Evolutionary conservation across 1,140 invertebrate species (phyloP), one percentile per base, ranked within the genome.

Genomic region (Drosophila novamexicana): DNA sequence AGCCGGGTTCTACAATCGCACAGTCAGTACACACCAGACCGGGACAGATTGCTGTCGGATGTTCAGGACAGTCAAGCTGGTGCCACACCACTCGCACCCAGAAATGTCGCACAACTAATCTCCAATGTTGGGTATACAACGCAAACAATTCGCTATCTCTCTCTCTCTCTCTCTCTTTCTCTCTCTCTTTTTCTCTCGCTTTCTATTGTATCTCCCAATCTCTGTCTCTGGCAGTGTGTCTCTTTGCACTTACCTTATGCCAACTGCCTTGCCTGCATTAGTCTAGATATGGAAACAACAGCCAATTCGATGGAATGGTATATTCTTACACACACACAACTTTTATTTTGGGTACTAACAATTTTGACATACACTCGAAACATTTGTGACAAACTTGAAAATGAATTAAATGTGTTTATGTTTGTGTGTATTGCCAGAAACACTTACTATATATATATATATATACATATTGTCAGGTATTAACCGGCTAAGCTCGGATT

Each of bases 351-450:
- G 8, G 12, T 29, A 39, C 40, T 7, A n/a, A 64, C 40, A 63
- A 54, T 70, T 70, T 69, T 54, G 59, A 70, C 67, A 63, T 10
- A 32, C 40, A 64, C 50, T 63, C 50, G 3, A 64, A 63, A 63
- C 58, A 39, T 37, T 7, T 45, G 47, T 59, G 40, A 69, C 58
- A 22, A 63, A 16, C 14, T 44, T 14, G 36, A 1, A 52, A 62
- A 53, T 50, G 29, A 32, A 5, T 32, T 34, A 32, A 40, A 16
- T 12, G 36, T 57, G 34, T 37, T 34, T 37, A n/a, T 32, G 1
- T 6, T 1, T 50, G 22, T 50, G 12, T 50, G 47, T 22, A n/a
- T 2, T 16, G 14, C 0, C 40, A 42, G 40, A 12, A 42, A 42
- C n/a, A 7, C 12, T 7, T 42, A 9, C 40, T 42, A 7, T 18